Evolutionary conservation across 1,140 invertebrate species (phyloP).

Genomic region (Ladona fulva): DNA sequence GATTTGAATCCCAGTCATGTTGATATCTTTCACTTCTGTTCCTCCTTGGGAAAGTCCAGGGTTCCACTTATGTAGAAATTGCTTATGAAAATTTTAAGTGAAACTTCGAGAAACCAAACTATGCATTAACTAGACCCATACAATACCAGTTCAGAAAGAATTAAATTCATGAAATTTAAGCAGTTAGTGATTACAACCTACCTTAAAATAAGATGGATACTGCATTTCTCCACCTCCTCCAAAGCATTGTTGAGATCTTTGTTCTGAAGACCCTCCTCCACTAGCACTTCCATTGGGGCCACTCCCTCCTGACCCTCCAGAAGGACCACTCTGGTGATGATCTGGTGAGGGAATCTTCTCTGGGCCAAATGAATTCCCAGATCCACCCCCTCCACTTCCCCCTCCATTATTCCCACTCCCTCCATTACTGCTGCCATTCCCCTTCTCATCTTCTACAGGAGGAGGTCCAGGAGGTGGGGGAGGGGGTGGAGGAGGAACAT

Average conservation of each 20-base stretch:
- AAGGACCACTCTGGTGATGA: slow-evolving; percentile 37
- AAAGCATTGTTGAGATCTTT: slow-evolving; percentile 44
- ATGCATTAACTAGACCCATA: no score
- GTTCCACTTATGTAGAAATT: no score
- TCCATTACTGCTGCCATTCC: slow-evolving; percentile 32
- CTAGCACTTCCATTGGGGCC: neutral
- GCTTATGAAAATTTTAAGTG: no score
- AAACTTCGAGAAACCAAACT: no score
- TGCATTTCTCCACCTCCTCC: neutral
- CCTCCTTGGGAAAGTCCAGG: no score
- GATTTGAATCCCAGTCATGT: no score
- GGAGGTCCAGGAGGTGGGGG: neutral
- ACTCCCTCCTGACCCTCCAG: slow-evolving; percentile 17
- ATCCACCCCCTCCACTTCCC: neutral
- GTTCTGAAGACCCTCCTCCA: neutral
- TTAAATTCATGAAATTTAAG: no score
- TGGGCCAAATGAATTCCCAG: slow-evolving; percentile 29
- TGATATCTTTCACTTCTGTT: no score
- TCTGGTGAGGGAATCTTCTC: slow-evolving; percentile 36
- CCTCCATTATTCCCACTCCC: slow-evolving; percentile 40
- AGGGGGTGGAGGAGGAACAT: slow-evolving; percentile 2
- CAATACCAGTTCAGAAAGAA: no score
- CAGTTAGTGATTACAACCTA: neutral
- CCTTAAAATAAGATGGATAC: slow-evolving; percentile 46
- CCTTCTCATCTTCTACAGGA: slow-evolving; percentile 10